Evolutionary conservation across 2,888 invertebrate genomes (phyloP).

Genomic region (Nomada ruficornis): DNA sequence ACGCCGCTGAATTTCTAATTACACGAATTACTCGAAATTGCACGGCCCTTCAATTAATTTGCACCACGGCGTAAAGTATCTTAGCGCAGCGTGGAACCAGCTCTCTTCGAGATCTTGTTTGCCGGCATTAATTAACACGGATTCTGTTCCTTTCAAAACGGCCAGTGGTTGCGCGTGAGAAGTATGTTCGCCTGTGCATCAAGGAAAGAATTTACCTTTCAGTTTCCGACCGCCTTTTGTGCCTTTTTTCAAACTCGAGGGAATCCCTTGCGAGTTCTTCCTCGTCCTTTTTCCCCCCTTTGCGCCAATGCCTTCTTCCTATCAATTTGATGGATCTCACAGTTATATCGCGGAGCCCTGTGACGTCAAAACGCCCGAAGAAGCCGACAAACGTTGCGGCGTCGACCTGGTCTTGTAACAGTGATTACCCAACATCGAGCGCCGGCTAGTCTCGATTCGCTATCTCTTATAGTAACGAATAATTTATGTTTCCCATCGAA

Average conservation of each 20-base stretch:
- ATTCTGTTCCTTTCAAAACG: conserved; percentile 9
- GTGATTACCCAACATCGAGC: conserved; percentile 38
- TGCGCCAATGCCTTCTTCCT: background rate
- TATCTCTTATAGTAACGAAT: conserved; percentile 32
- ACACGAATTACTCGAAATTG: conserved; percentile 26
- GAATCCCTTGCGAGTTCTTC: conserved; percentile 12
- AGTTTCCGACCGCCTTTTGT: conserved; percentile 14
- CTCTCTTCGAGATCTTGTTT: conserved; percentile 22
- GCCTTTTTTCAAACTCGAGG: conserved; percentile 19
- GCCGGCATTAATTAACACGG: conserved; percentile 51
- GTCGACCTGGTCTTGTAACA: background rate
- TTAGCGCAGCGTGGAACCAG: background rate
- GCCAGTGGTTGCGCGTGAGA: conserved; percentile 10
- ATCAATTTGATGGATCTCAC: conserved; percentile 41
- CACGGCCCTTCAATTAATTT: conserved; percentile 31
- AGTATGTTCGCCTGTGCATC: conserved; percentile 5
- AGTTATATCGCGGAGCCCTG: conserved; percentile 26
- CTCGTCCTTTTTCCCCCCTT: background rate
- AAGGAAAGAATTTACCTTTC: background rate
- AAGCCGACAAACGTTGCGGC: background rate
- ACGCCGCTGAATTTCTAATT: conserved; percentile 26
- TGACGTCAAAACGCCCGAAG: conserved; percentile 11
- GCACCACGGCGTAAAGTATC: conserved; percentile 11
- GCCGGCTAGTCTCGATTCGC: conserved; percentile 2
- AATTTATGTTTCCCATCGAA: conserved; percentile 35